These are phyloP conservation scores for Pterois miles DNA, from an alignment of 2,797 vertebrate species.

Conservation along the genomic window DNA sequence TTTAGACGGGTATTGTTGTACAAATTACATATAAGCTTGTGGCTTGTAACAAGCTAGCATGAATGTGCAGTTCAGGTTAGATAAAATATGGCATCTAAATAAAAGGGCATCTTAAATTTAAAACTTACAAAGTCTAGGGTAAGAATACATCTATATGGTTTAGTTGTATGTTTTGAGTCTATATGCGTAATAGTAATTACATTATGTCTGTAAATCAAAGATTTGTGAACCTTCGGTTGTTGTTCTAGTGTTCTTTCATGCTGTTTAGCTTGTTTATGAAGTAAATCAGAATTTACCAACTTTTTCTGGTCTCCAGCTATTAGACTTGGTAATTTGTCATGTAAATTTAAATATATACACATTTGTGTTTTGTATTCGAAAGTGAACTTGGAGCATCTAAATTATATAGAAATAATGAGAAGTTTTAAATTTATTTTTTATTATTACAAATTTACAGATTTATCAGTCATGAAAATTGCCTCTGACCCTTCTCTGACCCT, in stretches of 20 bases:
- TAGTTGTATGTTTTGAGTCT: background rate
- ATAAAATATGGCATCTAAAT: background rate
- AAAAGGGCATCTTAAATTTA: background rate
- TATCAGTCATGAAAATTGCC: background rate
- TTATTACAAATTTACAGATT: background rate
- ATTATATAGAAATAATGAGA: background rate
- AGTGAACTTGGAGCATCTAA: background rate
- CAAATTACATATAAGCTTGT: conserved; percentile 14
- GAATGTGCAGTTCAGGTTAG: background rate
- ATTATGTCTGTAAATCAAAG: background rate
- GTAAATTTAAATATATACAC: background rate
- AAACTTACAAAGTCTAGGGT: background rate
- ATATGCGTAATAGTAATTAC: background rate
- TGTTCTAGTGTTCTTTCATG: background rate
- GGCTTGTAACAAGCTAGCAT: conserved; percentile 22
- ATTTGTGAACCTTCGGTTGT: background rate
- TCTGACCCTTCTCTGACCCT: background rate
- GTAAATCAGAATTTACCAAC: background rate
- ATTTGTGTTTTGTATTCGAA: background rate
- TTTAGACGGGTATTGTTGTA: background rate
- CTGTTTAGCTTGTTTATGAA: background rate
- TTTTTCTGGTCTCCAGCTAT: background rate
- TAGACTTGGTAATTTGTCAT: background rate
- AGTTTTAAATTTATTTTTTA: background rate
- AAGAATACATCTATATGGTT: background rate